phyloP scores from a whole-genome alignment of 35 echinoderm and acorn worm genomes.

The Apostichopus japonicus region DNA sequence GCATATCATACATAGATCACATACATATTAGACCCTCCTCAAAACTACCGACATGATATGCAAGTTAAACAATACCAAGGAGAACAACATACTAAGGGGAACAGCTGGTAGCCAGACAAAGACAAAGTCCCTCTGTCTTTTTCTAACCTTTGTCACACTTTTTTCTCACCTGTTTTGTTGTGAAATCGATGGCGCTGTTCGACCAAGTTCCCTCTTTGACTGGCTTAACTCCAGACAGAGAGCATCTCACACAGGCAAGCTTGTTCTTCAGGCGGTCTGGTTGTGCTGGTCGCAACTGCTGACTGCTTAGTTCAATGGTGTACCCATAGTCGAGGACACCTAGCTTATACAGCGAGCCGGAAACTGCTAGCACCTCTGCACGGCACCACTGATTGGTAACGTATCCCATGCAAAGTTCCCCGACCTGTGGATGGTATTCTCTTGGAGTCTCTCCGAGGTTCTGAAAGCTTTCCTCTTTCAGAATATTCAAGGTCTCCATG shows the following conservation, averaged over 20 bases:
- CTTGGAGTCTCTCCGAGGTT: neutral
- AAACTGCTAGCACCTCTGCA: constrained; percentile 6
- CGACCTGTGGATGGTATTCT: neutral
- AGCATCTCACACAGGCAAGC: constrained; percentile 21
- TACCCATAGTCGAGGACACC: constrained; percentile 21
- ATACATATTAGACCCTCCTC: too few relatives aligned
- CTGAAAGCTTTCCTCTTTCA: neutral
- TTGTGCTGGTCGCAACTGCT: neutral
- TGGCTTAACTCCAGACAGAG: constrained; percentile 21
- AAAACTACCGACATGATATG: too few relatives aligned
- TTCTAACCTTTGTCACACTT: too few relatives aligned
- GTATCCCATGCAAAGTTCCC: constrained; percentile 42
- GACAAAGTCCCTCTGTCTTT: neutral
- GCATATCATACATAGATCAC: too few relatives aligned
- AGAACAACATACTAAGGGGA: neutral
- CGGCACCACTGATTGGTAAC: constrained; percentile 38
- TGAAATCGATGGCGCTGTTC: neutral
- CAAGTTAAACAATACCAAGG: neutral
- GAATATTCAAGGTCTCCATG: constrained; percentile 17
- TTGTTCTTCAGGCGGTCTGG: neutral
- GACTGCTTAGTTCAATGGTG: neutral
- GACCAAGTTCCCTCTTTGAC: neutral
- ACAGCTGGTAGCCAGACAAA: too few relatives aligned
- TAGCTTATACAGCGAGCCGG: neutral
- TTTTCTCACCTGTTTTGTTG: constrained; percentile 21